These are phyloP conservation scores for Pempheris klunzingeri DNA, from an alignment of 2,797 vertebrate species.

Conservation along the genomic window DNA sequence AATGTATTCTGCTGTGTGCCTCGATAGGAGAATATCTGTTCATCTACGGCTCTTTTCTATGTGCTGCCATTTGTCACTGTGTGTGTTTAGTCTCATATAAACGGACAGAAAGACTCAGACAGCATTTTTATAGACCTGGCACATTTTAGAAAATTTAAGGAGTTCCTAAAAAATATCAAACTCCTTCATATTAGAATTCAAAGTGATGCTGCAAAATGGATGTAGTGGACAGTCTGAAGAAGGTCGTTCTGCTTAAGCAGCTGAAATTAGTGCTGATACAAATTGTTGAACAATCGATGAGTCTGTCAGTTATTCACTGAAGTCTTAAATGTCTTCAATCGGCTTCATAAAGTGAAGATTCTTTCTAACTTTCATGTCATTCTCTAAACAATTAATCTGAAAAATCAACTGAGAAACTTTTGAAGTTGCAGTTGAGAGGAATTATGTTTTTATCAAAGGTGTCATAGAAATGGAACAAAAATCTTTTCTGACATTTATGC, in stretches of 20 bases:
- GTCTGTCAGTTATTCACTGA: background rate
- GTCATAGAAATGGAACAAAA: no score
- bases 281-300: background rate
- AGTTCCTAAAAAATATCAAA: background rate
- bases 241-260: background rate
- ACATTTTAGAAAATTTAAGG: background rate
- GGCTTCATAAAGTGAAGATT: background rate
- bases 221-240: background rate
- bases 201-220: no score
- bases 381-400: background rate
- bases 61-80: background rate
- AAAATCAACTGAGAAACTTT: no score
- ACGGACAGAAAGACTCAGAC: no score
- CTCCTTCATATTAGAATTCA: no score
- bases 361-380: background rate
- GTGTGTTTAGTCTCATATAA: background rate
- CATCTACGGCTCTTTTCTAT: background rate
- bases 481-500: no score
- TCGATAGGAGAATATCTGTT: background rate
- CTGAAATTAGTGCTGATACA: background rate
- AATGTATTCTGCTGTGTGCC: background rate
- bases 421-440: no score
- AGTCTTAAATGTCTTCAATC: background rate
- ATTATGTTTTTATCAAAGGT: no score
- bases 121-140: background rate